phyloP scores from a whole-genome alignment of 1,140 invertebrate genomes.

The Megalonaias nervosa region DNA sequence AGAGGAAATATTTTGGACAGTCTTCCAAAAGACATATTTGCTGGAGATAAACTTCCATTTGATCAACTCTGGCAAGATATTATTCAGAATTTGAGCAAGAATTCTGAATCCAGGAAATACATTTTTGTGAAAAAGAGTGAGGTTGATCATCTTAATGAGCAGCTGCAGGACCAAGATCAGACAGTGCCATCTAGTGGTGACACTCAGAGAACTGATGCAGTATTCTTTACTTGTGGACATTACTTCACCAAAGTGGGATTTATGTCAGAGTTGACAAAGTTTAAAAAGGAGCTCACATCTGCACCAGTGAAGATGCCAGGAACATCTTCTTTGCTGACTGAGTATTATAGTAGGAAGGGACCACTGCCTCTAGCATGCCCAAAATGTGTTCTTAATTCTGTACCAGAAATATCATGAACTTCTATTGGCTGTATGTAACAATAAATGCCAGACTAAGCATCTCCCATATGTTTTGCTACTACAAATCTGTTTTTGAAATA shows the following conservation, averaged over 20 bases:
- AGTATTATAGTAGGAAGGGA: conserved; percentile 40
- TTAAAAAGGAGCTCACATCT: conserved; percentile 29
- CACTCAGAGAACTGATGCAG: conserved; percentile 8
- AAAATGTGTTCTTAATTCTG: conserved; percentile 45
- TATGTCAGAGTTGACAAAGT: conserved; percentile 30
- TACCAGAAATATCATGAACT: conserved; percentile 2
- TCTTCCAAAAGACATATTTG: conserved; percentile 19
- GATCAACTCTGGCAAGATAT: conserved; percentile 42
- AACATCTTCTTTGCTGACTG: conserved; percentile 38
- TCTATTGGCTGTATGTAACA: too few relatives aligned
- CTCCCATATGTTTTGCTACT: too few relatives aligned
- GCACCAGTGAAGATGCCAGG: conserved; percentile 33
- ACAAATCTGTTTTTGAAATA: too few relatives aligned
- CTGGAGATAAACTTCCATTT: conserved; percentile 36
- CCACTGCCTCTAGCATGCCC: conserved; percentile 46
- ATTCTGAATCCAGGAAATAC: conserved; percentile 22
- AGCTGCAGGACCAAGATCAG: not conserved
- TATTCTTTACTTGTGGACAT: conserved; percentile 56
- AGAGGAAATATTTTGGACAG: conserved; percentile 1
- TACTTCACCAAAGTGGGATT: conserved; percentile 38
- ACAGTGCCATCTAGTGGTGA: not conserved
- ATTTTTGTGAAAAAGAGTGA: conserved; percentile 37
- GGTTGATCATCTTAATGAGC: conserved; percentile 29
- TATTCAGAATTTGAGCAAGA: conserved; percentile 38
- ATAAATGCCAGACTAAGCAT: too few relatives aligned